phyloP scores from a whole-genome alignment of 1,140 invertebrate species.

The Propsilocerus akamusi region DNA sequence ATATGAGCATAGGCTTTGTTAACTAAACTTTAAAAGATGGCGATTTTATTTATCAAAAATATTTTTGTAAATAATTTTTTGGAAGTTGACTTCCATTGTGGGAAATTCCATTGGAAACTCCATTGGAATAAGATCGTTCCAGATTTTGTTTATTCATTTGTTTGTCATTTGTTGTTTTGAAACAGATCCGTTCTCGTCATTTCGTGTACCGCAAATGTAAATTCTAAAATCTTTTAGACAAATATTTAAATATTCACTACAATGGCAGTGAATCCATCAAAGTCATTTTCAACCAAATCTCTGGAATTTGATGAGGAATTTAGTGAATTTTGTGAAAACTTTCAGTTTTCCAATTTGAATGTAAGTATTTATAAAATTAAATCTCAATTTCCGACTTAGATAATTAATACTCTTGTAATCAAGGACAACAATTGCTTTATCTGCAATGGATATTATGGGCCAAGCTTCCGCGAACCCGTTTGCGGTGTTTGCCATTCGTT shows the following conservation, averaged over 20 bases:
- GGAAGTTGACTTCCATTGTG: too few relatives aligned
- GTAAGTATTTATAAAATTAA: background rate
- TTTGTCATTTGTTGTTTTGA: too few relatives aligned
- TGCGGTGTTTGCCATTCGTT: conserved; percentile 85
- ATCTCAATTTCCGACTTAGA: conserved; percentile 30
- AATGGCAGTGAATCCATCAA: background rate
- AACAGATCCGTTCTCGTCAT: too few relatives aligned
- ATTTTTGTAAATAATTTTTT: too few relatives aligned
- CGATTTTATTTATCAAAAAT: too few relatives aligned
- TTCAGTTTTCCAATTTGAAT: conserved; percentile 7
- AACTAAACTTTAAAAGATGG: background rate
- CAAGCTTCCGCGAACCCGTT: conserved; percentile 77
- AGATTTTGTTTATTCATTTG: too few relatives aligned
- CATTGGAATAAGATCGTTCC: too few relatives aligned
- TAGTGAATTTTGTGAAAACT: background rate
- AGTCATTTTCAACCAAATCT: background rate
- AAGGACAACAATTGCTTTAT: conserved; percentile 43
- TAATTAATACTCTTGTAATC: conserved; percentile 8
- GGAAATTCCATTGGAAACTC: too few relatives aligned
- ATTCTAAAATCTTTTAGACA: too few relatives aligned
- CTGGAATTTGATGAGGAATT: background rate
- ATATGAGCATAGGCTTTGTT: background rate
- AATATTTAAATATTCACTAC: background rate
- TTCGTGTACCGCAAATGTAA: too few relatives aligned
- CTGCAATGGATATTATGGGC: conserved; percentile 84